Percentiles rank a stretch among this genome's conserved stretches.
These are phyloP conservation scores for Tribolium castaneum DNA, from an alignment of 1,140 invertebrate genomes.

Conservation along the genomic window DNA sequence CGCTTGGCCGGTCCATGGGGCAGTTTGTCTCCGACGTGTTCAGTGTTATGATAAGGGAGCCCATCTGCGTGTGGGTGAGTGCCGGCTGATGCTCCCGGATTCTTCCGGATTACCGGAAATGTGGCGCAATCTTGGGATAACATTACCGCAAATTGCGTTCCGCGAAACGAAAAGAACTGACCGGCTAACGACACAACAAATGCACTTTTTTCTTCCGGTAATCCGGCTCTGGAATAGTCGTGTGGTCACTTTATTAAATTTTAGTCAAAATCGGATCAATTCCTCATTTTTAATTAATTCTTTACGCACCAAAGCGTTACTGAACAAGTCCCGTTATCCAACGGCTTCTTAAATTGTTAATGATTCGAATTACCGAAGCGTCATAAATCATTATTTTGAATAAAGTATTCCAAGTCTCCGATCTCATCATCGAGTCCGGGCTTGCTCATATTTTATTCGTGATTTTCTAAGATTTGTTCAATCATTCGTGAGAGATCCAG, in stretches of 20 bases:
- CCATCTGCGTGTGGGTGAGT: slow-evolving; percentile 88
- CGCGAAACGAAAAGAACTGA: too few species aligned
- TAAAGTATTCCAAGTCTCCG: too few species aligned
- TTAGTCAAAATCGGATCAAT: background rate
- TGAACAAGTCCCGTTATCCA: background rate
- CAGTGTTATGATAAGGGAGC: slow-evolving; percentile 82
- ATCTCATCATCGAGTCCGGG: too few species aligned
- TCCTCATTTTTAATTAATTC: slow-evolving; percentile 6
- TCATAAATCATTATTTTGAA: background rate
- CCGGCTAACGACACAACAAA: background rate
- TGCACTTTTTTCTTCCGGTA: background rate
- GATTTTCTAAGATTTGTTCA: background rate
- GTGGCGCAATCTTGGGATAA: too few species aligned
- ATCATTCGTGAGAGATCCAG: background rate
- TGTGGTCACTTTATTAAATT: too few species aligned
- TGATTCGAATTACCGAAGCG: background rate
- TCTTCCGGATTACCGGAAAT: background rate
- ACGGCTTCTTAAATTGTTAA: background rate
- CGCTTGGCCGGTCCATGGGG: slow-evolving; percentile 62
- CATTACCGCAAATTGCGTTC: too few species aligned
- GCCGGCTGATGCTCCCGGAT: background rate
- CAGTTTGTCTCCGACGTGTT: slow-evolving; percentile 75
- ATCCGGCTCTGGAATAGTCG: background rate
- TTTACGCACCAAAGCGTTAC: background rate
- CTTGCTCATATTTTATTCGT: background rate